These are phyloP conservation scores for Mesopsocus fuscifrons DNA, from an alignment of 2,888 invertebrate genomes.

Conservation along the genomic window DNA sequence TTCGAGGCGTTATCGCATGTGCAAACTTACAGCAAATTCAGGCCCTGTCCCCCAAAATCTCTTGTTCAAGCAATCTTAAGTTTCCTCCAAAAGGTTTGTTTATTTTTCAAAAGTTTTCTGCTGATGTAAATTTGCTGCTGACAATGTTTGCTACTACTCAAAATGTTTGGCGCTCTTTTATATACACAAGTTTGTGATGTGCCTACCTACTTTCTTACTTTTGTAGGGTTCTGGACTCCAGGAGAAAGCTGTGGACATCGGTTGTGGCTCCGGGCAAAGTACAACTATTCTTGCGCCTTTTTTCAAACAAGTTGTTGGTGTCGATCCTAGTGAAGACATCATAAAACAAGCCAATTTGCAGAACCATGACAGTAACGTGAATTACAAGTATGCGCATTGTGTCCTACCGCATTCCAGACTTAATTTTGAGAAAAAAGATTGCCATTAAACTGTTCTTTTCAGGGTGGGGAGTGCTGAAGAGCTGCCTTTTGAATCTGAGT, in stretches of 20 bases:
- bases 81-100: background rate
- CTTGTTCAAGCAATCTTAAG: background rate
- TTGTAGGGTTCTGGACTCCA: too few species aligned
- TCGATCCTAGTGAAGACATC: constrained; percentile 26
- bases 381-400: too few species aligned
- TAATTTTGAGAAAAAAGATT: too few species aligned
- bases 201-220: too few species aligned
- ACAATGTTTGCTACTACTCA: too few species aligned
- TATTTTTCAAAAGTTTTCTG: too few species aligned
- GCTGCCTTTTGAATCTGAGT: constrained; percentile 20
- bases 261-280: constrained; percentile 31
- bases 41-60: background rate
- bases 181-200: too few species aligned
- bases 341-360: constrained; percentile 22
- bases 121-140: too few species aligned
- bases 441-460: too few species aligned
- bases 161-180: too few species aligned
- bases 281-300: constrained; percentile 24
- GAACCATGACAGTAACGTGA: constrained; percentile 20
- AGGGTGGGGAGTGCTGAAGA: constrained; percentile 24
- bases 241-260: constrained; percentile 29
- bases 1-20: background rate
- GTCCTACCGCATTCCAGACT: too few species aligned
- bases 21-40: background rate
- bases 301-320: constrained; percentile 26